Base-by-base conservation (phyloP, 2,888 invertebrate species). In the Tetropium fuscum region DNA sequence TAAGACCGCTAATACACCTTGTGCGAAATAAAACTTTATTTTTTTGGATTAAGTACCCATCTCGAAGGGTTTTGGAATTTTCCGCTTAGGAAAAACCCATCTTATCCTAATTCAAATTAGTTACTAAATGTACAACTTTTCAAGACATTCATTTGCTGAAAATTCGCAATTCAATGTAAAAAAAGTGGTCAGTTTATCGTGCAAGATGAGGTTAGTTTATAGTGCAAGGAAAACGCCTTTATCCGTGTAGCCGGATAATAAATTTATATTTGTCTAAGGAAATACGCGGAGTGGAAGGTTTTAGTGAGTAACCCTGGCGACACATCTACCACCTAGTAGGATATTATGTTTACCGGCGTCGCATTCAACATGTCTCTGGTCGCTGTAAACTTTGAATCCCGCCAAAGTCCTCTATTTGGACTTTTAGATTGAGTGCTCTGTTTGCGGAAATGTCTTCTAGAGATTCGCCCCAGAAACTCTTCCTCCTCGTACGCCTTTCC, bases 361-460 rank as follows among this genome's bases (percentile, higher is more conserved):
- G 58, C 44, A 60, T 60, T 60, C 51, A 60, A 43, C 44, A 51
- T 43, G 59, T 60, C 40, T 36, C 15, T 38, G 38, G 40, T 19
- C 47, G 55, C 34, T 53, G 58, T 54, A 58, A 65, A 68, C 62
- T 68, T 63, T 20, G 60, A 55, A 60, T 68, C 59, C 64, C 63
- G 59, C 41, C 58, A 38, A 51, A 56, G 53, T 60, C 59, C 58
- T 68, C 66, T 74, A 70, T 74, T 74, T 72, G 74, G 69, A 74
- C 70, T 72, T 72, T 69, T 63, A 73, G 72, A 74, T 74, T 73
- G 74, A 73, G 72, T 67, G 72, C 70, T 73, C 70, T 73, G 73
- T 74, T 74, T 73, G 72, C 70, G 72, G 73, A 74, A 74, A 71
- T 71, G 71, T 71, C 71, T 65, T 69, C 69, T 68, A 56, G 58